Conservation (phyloP, 2,888 invertebrate species). For the Apotomis turbidana region DNA sequence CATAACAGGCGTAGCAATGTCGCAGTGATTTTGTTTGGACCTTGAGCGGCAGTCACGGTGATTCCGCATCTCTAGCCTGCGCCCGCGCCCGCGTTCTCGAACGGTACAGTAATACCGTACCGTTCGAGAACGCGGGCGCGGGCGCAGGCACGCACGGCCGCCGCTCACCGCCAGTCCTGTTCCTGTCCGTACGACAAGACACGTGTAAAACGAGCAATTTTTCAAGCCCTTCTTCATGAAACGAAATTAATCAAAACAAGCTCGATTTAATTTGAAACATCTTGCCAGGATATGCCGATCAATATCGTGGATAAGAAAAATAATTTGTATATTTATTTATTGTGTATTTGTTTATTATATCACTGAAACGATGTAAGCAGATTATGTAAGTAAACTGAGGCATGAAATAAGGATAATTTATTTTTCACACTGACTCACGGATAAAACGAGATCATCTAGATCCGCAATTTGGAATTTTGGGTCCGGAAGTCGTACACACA, state of each 20-base stretch:
- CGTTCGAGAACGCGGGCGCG: constrained; percentile 55
- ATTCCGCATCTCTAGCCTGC: too few relatives aligned
- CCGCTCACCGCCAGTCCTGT: constrained; percentile 50
- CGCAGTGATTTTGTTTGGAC: too few relatives aligned
- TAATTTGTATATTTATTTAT: background rate
- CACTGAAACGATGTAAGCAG: too few relatives aligned
- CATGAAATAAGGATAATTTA: too few relatives aligned
- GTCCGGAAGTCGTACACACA: constrained; percentile 29
- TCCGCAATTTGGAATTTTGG: constrained; percentile 26
- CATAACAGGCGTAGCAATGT: too few relatives aligned
- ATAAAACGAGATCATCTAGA: constrained; percentile 32
- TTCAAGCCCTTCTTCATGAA: constrained; percentile 53
- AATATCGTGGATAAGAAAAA: background rate
- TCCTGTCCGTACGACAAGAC: constrained; percentile 43
- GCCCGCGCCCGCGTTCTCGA: too few relatives aligned
- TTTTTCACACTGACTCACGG: constrained; percentile 16
- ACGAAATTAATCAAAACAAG: constrained; percentile 46
- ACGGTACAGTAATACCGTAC: too few relatives aligned
- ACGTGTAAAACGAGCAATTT: constrained; percentile 48
- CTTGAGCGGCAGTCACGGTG: too few relatives aligned
- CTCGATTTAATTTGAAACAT: background rate
- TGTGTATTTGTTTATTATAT: too few relatives aligned
- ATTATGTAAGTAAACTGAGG: too few relatives aligned
- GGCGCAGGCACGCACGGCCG: constrained; percentile 65
- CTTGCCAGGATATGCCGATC: background rate